Percentiles rank a stretch among this genome's conserved stretches.
Evolutionary conservation across 2,888 invertebrate genomes (phyloP).

Genomic region (Aricia artaxerxes): DNA sequence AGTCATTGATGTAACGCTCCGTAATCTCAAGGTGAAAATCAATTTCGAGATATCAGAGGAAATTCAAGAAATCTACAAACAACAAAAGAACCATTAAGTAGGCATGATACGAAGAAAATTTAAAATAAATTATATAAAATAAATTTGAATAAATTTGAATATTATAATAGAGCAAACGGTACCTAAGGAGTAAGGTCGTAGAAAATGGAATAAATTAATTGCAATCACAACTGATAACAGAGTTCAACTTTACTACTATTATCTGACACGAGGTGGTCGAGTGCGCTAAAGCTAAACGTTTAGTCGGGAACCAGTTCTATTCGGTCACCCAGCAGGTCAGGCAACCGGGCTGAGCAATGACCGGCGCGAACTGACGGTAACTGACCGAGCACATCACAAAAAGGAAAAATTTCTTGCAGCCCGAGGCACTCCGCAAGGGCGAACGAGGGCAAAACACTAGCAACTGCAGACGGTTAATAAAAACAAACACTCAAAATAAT

Average conservation of each 20-base stretch:
- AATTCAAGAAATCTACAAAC: background rate
- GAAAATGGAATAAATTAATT: background rate
- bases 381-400: conserved; percentile 42
- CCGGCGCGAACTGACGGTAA: conserved; percentile 41
- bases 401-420: conserved; percentile 49
- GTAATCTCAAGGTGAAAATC: background rate
- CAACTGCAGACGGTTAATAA: background rate
- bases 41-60: background rate
- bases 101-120: background rate
- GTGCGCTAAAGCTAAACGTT: conserved; percentile 37
- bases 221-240: conserved; percentile 10
- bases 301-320: conserved; percentile 48
- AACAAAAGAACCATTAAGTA: background rate
- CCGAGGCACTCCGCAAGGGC: conserved; percentile 48
- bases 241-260: conserved; percentile 16
- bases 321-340: conserved; percentile 48
- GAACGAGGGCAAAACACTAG: conserved; percentile 33
- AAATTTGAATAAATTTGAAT: no score
- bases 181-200: background rate
- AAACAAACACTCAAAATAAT: conserved; percentile 8
- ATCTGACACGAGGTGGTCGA: background rate
- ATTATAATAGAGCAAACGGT: background rate
- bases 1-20: conserved; percentile 19
- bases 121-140: no score
- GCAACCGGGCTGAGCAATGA: conserved; percentile 50